phyloP scores from a whole-genome alignment of 1,140 invertebrate genomes.

The Drosophila carrolli region DNA sequence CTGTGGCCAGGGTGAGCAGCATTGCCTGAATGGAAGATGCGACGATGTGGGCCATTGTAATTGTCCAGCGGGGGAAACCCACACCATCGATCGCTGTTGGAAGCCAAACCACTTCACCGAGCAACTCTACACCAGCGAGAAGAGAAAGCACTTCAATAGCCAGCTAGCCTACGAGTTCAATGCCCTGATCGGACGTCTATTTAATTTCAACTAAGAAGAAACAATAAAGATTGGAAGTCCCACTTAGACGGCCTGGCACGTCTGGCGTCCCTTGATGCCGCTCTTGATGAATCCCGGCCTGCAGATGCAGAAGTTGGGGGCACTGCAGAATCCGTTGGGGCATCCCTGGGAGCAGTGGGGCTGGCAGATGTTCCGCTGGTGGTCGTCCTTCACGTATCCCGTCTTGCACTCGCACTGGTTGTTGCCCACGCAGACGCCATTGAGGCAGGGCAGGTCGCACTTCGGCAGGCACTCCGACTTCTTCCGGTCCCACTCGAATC shows the following conservation, averaged over 20 bases:
- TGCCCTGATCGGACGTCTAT: constrained; percentile 66
- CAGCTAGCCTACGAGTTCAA: constrained; percentile 68
- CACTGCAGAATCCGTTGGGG: constrained; percentile 87
- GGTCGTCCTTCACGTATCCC: constrained; percentile 85
- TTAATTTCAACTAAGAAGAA: constrained; percentile 46
- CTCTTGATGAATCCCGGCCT: constrained; percentile 87
- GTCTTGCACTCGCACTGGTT: constrained; percentile 86
- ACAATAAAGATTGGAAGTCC: constrained; percentile 5
- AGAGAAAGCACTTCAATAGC: constrained; percentile 30
- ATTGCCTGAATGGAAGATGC: constrained; percentile 58
- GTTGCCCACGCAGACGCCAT: constrained; percentile 85
- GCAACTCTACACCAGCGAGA: constrained; percentile 35
- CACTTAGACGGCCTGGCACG: constrained; percentile 85
- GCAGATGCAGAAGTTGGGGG: constrained; percentile 87
- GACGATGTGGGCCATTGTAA: constrained; percentile 53
- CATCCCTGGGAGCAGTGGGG: constrained; percentile 87
- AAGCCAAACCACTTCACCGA: constrained; percentile 5
- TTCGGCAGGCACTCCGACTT: constrained; percentile 83
- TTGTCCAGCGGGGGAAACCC: constrained; percentile 47
- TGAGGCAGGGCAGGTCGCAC: constrained; percentile 85
- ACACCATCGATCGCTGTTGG: constrained; percentile 71
- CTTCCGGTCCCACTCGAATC: constrained; percentile 78
- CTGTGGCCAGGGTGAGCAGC: constrained; percentile 48
- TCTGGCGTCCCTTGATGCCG: constrained; percentile 88
- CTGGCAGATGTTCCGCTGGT: constrained; percentile 85